Percentiles rank a stretch among this genome's conserved stretches.
Evolutionary conservation across 2,888 invertebrate genomes (phyloP).

Genomic region (Aphodius granarius): DNA sequence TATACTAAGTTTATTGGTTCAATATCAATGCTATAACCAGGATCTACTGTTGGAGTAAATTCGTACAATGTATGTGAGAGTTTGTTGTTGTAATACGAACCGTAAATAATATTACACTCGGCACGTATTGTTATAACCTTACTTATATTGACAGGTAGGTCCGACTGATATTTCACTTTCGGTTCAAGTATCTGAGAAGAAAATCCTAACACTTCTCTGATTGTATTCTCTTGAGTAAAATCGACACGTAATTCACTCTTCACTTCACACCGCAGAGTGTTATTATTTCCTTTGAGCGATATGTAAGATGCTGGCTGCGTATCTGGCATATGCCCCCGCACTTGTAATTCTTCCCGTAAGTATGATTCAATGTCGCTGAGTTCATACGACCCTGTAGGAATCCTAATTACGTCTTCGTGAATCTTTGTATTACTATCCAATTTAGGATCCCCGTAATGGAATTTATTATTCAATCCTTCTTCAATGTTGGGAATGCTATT

Average conservation of each 20-base stretch:
- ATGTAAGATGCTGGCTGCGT: slow-evolving; percentile 6
- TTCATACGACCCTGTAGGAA: slow-evolving; percentile 45
- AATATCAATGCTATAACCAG: slow-evolving; percentile 46
- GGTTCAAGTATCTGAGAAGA: slow-evolving; percentile 10
- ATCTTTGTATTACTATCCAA: slow-evolving; percentile 1
- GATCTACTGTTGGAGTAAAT: slow-evolving; percentile 42
- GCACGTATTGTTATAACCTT: slow-evolving; percentile 32
- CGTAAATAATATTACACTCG: slow-evolving; percentile 39
- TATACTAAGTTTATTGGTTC: slow-evolving; percentile 39
- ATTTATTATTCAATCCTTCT: slow-evolving; percentile 41
- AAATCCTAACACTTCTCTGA: slow-evolving; percentile 23
- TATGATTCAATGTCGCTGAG: slow-evolving; percentile 39
- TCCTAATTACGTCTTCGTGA: slow-evolving; percentile 30
- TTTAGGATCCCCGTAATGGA: slow-evolving; percentile 31
- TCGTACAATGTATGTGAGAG: slow-evolving; percentile 35
- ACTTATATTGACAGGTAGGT: slow-evolving; percentile 27
- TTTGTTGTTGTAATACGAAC: slow-evolving; percentile 40
- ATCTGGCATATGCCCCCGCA: not conserved
- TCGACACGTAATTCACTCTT: slow-evolving; percentile 18
- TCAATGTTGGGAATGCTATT: slow-evolving; percentile 46
- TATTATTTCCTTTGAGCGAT: slow-evolving; percentile 37
- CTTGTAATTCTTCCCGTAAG: slow-evolving; percentile 20
- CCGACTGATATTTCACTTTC: slow-evolving; percentile 16
- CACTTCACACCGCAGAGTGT: slow-evolving; percentile 37
- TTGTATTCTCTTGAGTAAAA: slow-evolving; percentile 15